Conservation (phyloP, 2,113 vertebrate genomes). For the Bubo scandiacus region DNA sequence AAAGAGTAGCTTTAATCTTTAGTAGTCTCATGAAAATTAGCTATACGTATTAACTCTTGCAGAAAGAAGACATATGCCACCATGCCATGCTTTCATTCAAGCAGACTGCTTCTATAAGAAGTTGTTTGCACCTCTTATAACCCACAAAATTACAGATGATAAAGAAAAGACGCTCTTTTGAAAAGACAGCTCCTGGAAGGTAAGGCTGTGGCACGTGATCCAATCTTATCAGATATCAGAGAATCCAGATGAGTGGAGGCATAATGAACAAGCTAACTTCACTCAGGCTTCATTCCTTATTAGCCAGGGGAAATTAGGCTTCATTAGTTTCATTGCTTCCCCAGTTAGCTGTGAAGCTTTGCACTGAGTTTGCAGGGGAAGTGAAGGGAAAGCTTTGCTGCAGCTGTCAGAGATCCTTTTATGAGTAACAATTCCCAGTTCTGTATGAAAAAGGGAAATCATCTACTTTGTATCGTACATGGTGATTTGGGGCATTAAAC, state of each 20-base stretch:
- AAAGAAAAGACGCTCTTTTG: background rate
- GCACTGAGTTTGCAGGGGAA: background rate
- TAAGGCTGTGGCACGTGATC: background rate
- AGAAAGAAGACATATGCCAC: background rate
- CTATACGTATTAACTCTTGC: background rate
- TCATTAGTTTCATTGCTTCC: background rate
- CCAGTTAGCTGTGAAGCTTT: background rate
- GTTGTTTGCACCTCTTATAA: background rate
- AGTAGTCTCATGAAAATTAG: background rate
- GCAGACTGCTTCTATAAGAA: background rate
- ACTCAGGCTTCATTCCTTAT: background rate
- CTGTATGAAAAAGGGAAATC: background rate
- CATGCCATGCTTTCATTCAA: background rate
- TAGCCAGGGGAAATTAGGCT: conserved; percentile 21
- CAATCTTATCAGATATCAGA: background rate
- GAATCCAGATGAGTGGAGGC: background rate
- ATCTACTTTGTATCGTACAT: background rate
- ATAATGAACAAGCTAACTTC: background rate
- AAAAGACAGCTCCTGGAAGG: background rate
- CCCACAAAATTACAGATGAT: background rate
- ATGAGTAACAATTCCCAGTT: background rate
- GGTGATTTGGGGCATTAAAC: background rate
- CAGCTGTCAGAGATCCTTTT: background rate
- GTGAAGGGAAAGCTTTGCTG: background rate
- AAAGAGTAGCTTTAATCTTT: background rate